A percentile compares a stretch with the other conserved stretches of the same genome.
These are phyloP conservation scores for Hippolais icterina DNA, from an alignment of 2,113 vertebrate genomes.

Conservation along the genomic window DNA sequence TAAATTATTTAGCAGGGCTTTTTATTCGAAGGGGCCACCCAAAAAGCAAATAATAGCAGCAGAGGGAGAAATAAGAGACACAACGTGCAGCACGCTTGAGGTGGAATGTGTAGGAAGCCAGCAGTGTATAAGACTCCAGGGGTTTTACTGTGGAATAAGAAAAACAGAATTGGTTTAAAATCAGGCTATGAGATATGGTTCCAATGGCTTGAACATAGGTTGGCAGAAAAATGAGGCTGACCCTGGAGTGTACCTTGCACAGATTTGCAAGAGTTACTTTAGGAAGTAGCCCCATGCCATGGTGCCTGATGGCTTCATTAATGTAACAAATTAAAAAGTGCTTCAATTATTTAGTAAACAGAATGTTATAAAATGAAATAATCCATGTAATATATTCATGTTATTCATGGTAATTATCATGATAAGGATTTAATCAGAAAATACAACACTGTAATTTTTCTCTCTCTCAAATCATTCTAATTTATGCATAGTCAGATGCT, in stretches of 20 bases:
- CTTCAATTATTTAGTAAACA: neutral
- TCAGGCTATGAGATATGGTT: neutral
- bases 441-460: neutral
- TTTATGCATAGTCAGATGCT: neutral
- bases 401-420: neutral
- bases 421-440: neutral
- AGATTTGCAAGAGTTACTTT: neutral
- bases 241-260: neutral
- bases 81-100: accelerated
- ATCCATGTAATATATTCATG: neutral
- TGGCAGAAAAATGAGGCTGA: neutral
- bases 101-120: neutral
- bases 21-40: neutral
- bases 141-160: neutral
- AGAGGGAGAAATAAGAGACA: neutral
- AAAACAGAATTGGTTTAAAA: neutral
- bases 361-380: neutral
- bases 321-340: neutral
- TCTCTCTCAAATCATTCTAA: neutral
- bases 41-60: neutral
- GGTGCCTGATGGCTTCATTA: neutral
- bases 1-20: neutral
- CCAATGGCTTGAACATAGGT: neutral
- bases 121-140: neutral
- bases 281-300: neutral